Conservation (phyloP, 2,888 invertebrate species). For the Anorthoa munda region DNA sequence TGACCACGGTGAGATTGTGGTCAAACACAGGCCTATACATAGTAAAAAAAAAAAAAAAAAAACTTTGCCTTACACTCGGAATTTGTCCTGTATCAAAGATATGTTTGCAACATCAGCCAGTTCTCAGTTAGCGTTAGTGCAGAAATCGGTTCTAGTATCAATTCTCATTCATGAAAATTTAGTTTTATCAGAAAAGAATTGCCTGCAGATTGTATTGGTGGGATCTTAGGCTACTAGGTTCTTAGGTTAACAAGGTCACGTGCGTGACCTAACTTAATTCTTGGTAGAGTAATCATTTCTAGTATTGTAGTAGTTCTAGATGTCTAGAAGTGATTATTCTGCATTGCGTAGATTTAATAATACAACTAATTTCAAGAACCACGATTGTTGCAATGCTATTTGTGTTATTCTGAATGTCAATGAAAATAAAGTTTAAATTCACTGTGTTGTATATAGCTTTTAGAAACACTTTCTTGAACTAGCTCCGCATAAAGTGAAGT, state of each 20-base stretch:
- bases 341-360: neutral
- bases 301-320: neutral
- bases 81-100: no score
- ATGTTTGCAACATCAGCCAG: no score
- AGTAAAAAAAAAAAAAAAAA: no score
- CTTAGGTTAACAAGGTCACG: conserved; percentile 29
- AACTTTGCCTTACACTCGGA: no score
- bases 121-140: no score
- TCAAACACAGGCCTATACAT: no score
- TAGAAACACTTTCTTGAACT: neutral
- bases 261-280: conserved; percentile 33
- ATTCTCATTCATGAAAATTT: no score
- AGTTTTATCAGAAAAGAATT: no score
- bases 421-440: neutral
- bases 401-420: neutral
- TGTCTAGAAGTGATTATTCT: conserved; percentile 1
- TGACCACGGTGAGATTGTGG: no score
- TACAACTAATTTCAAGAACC: neutral
- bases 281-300: conserved; percentile 20
- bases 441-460: neutral
- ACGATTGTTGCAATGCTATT: neutral
- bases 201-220: no score
- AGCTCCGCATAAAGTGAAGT: neutral
- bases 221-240: neutral
- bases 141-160: no score